phyloP scores from a whole-genome alignment of 2,888 invertebrate species.

The Selenia dentaria region DNA sequence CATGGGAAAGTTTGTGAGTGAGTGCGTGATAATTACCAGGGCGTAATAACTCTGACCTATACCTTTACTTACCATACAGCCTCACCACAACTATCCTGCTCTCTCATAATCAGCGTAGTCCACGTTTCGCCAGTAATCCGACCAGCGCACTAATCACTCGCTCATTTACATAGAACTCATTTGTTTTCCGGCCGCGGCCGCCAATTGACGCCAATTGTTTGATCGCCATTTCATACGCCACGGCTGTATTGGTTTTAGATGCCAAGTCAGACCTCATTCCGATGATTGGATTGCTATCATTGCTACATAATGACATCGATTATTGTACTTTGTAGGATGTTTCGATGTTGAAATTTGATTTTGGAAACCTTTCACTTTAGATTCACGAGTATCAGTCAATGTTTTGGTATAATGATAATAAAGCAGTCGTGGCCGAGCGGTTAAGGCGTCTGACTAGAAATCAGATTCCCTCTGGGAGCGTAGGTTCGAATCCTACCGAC shows the following conservation, averaged over 20 bases:
- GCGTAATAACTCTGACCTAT: no score
- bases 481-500: conserved; percentile 95
- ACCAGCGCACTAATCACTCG: conserved; percentile 32
- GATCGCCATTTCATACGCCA: conserved; percentile 20
- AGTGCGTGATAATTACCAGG: no score
- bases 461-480: conserved; percentile 95
- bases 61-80: no score
- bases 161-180: conserved; percentile 36
- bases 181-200: conserved; percentile 27
- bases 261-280: conserved; percentile 22
- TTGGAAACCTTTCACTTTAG: conserved; percentile 1
- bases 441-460: conserved; percentile 95
- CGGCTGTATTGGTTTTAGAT: conserved; percentile 21
- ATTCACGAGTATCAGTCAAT: no score
- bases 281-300: conserved; percentile 20
- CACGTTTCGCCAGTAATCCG: conserved; percentile 12
- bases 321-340: conserved; percentile 7
- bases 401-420: no score
- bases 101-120: conserved; percentile 17
- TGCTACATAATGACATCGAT: conserved; percentile 6
- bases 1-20: no score
- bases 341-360: conserved; percentile 4
- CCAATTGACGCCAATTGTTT: conserved; percentile 26
- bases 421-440: conserved; percentile 93
- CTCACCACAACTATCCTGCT: no score